phyloP scores from a whole-genome alignment of 2,888 invertebrate species.

The Microctonus hyperodae region DNA sequence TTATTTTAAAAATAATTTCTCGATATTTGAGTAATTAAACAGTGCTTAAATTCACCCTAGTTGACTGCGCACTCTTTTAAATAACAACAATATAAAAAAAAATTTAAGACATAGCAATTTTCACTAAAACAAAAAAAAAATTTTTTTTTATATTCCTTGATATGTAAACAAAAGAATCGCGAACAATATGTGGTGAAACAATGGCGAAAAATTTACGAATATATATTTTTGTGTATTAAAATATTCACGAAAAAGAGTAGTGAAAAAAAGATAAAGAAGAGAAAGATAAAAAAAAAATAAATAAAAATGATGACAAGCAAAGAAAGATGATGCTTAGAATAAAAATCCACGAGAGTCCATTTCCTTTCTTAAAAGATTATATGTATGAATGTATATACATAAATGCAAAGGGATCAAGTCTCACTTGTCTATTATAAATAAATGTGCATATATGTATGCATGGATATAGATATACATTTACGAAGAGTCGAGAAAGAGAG shows the following conservation, averaged over 20 bases:
- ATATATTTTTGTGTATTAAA: background rate
- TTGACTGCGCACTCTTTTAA: background rate
- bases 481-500: background rate
- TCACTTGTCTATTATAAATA: background rate
- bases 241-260: background rate
- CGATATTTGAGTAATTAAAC: background rate
- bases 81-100: background rate
- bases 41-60: background rate
- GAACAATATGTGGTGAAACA: background rate
- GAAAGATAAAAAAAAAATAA: background rate
- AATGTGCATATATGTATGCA: too few relatives aligned
- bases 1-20: too few relatives aligned
- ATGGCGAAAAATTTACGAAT: background rate
- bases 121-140: too few relatives aligned
- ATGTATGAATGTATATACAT: background rate
- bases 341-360: constrained; percentile 10
- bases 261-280: background rate
- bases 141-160: background rate
- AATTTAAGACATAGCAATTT: too few relatives aligned
- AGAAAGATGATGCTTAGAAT: background rate
- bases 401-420: constrained; percentile 7
- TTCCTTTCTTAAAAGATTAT: background rate
- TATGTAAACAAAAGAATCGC: background rate
- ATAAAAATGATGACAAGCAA: background rate
- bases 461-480: too few relatives aligned